Conservation (phyloP, 2,113 vertebrate genomes). For the Limnothrissa miodon region DNA sequence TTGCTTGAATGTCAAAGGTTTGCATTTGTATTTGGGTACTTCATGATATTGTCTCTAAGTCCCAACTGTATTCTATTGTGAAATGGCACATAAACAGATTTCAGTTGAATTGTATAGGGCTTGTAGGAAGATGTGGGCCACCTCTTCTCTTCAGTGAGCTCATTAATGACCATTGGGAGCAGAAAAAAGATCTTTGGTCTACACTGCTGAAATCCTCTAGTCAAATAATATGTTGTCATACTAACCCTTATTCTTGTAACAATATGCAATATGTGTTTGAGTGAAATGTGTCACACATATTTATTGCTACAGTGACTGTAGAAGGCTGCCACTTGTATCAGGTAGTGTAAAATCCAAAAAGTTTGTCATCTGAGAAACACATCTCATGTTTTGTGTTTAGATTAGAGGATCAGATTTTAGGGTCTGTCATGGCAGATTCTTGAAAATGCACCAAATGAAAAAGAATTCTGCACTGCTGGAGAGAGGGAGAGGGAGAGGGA, state of each 20-base stretch:
- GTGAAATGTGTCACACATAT: too few species aligned
- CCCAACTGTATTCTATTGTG: too few species aligned
- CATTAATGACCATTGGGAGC: slow-evolving; percentile 17
- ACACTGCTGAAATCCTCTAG: too few species aligned
- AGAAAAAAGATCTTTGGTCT: slow-evolving; percentile 12
- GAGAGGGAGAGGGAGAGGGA: slow-evolving; percentile 10
- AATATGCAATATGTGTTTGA: too few species aligned
- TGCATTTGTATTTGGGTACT: slow-evolving; percentile 20
- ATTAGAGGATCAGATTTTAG: neutral
- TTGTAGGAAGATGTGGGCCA: slow-evolving; percentile 17
- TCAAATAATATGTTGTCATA: too few species aligned
- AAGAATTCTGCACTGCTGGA: neutral
- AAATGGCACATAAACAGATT: too few species aligned
- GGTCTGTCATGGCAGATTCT: neutral
- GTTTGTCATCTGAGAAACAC: neutral
- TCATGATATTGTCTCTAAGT: too few species aligned
- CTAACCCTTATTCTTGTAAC: too few species aligned
- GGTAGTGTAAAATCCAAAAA: neutral
- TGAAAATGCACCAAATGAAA: neutral
- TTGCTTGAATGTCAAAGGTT: slow-evolving; percentile 43
- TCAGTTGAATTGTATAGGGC: slow-evolving; percentile 22
- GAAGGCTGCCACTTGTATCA: neutral
- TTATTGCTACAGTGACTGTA: neutral
- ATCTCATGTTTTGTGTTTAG: neutral
- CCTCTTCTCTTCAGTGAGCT: slow-evolving; percentile 32